Base-by-base conservation (phyloP, 2,888 invertebrate species). In the Protula sp. region DNA sequence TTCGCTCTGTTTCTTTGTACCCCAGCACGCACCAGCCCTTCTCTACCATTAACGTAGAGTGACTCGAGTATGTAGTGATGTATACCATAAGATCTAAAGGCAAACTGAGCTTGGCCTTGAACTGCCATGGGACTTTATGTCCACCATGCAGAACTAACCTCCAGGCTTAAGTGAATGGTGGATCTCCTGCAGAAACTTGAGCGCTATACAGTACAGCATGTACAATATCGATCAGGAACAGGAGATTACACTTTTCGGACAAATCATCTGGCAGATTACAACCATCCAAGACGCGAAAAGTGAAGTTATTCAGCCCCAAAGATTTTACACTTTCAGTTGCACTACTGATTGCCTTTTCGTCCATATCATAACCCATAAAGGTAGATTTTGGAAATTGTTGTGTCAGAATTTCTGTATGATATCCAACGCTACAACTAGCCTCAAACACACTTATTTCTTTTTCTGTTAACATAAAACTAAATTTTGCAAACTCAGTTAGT, bases 1-100 rank as follows among this genome's bases (percentile, higher is more conserved):
- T 19, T 55, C 31, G 5, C 19, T 27, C 29, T 53, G 47, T 24
- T 14, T 47, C 50, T 62, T 59, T 24, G 30, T 50, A 3, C 62
- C 62, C 59, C 62, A 62, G 0, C 56, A 30, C 2, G 62, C 51
- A 2, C 62, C 62, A 55, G 28, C 14, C 62, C 62, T 5, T 47
- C 54, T 1, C 59, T 54, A 3, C 47, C 51, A 26, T 55, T 48
- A n/a, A 22, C 19, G 26, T 30, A 9, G 52, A 56, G 24, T n/a
- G 62, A 62, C n/a, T 52, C 31, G 30, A 56, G 38, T 57, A 62
- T 54, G 26, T 56, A 62, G 28, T 62, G 56, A 38, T 52, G 30
- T 62, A 56, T 28, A 45, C 2, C 9, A 26, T 48, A 1, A 29
- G 24, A n/a, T 55, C 62, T n/a, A 31, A 14, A 2, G 47, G 45